Conservation (phyloP, 1,140 invertebrate species). For the Drosophila pectinifera region DNA sequence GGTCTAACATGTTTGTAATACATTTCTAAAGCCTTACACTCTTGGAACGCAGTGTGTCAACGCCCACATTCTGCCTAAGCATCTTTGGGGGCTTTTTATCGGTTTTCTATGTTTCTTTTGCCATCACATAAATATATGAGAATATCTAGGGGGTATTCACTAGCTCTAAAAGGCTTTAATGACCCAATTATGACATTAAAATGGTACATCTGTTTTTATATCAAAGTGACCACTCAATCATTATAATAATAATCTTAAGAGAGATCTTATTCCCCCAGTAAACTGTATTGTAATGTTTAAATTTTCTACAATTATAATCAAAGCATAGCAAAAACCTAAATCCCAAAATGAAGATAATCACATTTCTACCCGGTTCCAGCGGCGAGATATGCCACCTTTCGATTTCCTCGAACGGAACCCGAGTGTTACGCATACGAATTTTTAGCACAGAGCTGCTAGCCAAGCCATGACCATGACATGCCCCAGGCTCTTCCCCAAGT, state of each 20-base stretch:
- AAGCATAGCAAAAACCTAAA: too few relatives aligned
- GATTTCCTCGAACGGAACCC: constrained; percentile 43
- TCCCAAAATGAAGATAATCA: too few relatives aligned
- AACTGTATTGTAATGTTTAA: background rate
- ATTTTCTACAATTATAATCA: background rate
- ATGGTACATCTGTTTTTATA: background rate
- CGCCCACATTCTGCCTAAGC: background rate
- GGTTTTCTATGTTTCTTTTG: background rate
- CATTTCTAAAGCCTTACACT: background rate
- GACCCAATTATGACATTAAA: background rate
- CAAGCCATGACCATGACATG: constrained; percentile 50
- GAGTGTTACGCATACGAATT: constrained; percentile 51
- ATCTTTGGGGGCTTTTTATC: background rate
- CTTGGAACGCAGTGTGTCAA: background rate
- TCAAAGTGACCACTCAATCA: background rate
- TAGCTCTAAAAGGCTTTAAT: background rate
- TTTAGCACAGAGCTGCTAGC: constrained; percentile 43
- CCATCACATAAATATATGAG: constrained; percentile 5
- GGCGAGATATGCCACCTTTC: too few relatives aligned
- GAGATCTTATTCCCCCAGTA: too few relatives aligned
- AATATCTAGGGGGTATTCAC: background rate
- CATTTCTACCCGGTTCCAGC: too few relatives aligned
- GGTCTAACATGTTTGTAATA: background rate
- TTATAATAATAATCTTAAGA: too few relatives aligned
- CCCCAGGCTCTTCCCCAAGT: constrained; percentile 7